Evolutionary conservation across 1,140 invertebrate species (phyloP).

Genomic region (Pteromalus puparum): DNA sequence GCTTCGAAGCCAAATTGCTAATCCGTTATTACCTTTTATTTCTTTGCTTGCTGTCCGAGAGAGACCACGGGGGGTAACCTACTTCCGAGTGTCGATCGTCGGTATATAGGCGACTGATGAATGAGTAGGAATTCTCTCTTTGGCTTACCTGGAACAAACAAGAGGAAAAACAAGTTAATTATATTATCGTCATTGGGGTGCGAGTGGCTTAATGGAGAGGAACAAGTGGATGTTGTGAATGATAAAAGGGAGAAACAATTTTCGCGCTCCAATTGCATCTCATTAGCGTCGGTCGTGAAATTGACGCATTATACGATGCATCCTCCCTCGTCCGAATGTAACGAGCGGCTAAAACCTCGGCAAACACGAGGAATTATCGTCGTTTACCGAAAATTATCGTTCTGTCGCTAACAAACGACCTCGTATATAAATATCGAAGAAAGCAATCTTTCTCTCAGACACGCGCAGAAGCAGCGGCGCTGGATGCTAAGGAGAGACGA

Average conservation of each 20-base stretch:
- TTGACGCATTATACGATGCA: background rate
- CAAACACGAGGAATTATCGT: background rate
- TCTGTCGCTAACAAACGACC: background rate
- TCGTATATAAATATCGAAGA: slow-evolving; percentile 17
- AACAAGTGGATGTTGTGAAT: no score
- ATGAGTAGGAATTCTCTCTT: background rate
- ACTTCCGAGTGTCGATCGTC: slow-evolving; percentile 26
- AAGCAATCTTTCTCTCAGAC: slow-evolving; percentile 23
- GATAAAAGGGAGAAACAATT: no score
- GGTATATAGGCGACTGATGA: background rate
- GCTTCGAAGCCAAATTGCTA: slow-evolving; percentile 38
- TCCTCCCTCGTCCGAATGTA: background rate
- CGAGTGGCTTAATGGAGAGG: no score
- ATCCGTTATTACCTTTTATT: slow-evolving; percentile 45
- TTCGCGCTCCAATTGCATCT: background rate
- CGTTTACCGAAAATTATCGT: background rate
- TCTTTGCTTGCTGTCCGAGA: background rate
- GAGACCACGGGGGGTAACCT: background rate
- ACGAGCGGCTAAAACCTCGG: background rate
- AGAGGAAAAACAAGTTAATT: background rate
- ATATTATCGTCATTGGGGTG: no score
- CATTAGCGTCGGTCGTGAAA: background rate
- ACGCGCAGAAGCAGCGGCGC: slow-evolving; percentile 20
- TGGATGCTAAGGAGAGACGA: slow-evolving; percentile 35
- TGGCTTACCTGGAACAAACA: slow-evolving; percentile 33